Evolutionary conservation across 2,797 vertebrate species (phyloP).

Genomic region (Poeciliopsis infans): DNA sequence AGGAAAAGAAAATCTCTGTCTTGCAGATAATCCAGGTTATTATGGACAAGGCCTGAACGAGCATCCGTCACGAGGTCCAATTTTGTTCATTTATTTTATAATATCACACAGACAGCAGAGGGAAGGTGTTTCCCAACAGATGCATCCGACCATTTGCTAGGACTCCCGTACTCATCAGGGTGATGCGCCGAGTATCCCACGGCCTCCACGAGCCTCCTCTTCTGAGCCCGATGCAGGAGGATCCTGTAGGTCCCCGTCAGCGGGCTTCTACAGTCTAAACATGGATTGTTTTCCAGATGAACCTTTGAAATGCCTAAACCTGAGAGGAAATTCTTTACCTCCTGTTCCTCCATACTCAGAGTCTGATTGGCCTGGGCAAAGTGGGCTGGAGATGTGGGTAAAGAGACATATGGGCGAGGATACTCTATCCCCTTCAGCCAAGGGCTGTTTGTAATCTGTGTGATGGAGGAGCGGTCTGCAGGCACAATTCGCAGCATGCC

Average conservation of each 20-base stretch:
- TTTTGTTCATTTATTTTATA: conserved; percentile 47
- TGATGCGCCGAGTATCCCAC: conserved; percentile 66
- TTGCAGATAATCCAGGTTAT: neutral
- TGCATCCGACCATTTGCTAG: conserved; percentile 48
- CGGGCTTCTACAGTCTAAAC: conserved; percentile 68
- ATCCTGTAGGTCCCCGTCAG: conserved; percentile 83
- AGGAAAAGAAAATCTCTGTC: neutral
- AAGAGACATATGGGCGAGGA: conserved; percentile 58
- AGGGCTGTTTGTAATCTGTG: conserved; percentile 61
- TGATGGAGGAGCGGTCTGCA: conserved; percentile 67
- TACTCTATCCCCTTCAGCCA: conserved; percentile 79
- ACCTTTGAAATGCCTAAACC: conserved; percentile 71
- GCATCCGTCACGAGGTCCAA: neutral
- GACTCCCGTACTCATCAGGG: conserved; percentile 65
- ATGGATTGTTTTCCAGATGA: conserved; percentile 79
- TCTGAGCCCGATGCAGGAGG: conserved; percentile 80
- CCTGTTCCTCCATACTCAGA: conserved; percentile 75
- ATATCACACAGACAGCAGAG: conserved; percentile 74
- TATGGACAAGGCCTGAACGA: neutral
- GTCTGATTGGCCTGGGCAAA: conserved; percentile 52
- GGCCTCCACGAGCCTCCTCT: conserved; percentile 69
- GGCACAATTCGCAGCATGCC: conserved; percentile 78
- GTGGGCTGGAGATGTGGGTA: conserved; percentile 69
- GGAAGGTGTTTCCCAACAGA: conserved; percentile 65
- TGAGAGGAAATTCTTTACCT: conserved; percentile 70